These are phyloP conservation scores for Dryoscopus gambensis DNA, from an alignment of 2,113 vertebrate species.

Conservation along the genomic window DNA sequence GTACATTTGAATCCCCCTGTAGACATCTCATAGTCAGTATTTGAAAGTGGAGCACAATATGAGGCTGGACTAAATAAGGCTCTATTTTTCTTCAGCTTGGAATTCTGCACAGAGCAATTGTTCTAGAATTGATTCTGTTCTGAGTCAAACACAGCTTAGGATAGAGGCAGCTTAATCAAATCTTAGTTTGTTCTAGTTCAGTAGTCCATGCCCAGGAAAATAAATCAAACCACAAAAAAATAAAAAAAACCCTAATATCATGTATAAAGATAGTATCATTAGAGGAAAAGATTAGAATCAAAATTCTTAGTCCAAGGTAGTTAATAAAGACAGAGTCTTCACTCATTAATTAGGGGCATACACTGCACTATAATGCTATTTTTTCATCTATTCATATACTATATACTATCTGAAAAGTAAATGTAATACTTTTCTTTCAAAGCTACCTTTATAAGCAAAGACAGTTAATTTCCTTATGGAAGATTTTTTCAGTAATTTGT, in stretches of 20 bases:
- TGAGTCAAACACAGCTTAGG: background rate
- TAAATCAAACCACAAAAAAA: background rate
- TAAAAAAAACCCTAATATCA: fast-evolving
- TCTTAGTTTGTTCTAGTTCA: background rate
- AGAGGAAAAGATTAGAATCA: background rate
- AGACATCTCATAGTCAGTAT: background rate
- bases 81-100: background rate
- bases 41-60: background rate
- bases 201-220: background rate
- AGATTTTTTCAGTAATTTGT: background rate
- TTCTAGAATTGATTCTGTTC: background rate
- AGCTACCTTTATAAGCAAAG: background rate
- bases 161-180: background rate
- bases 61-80: background rate
- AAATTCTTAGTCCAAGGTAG: background rate
- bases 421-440: background rate
- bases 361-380: background rate
- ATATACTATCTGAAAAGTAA: background rate
- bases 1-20: background rate
- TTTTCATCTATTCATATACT: background rate
- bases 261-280: background rate
- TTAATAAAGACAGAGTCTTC: background rate
- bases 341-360: background rate
- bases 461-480: background rate
- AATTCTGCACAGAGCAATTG: background rate